phyloP scores from a whole-genome alignment of 1,140 invertebrate genomes.

The Caenorhabditis tropicalis region DNA sequence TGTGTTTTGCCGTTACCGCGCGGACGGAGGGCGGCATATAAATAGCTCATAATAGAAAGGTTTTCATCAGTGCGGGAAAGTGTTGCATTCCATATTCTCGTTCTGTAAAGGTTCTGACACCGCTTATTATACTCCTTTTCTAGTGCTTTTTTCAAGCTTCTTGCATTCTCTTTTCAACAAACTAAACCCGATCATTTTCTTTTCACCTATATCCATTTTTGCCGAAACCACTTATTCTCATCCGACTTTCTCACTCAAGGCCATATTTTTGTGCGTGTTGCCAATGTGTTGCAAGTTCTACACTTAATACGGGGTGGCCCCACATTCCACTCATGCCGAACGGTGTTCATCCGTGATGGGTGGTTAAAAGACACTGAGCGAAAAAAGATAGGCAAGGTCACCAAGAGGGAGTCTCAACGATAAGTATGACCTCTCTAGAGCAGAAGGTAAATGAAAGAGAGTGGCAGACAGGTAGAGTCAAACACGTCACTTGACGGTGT shows the following conservation, averaged over 20 bases:
- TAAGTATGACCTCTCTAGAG: slow-evolving; percentile 35
- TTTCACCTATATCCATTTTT: not conserved
- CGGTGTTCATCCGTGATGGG: slow-evolving; percentile 32
- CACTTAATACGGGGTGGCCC: not conserved
- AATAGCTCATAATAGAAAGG: too few relatives aligned
- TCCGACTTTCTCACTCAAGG: not conserved
- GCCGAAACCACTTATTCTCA: slow-evolving; percentile 7
- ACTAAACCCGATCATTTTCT: not conserved
- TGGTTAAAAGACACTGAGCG: slow-evolving; percentile 2
- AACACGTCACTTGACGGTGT: slow-evolving; percentile 38
- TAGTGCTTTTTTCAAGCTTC: not conserved
- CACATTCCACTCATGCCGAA: slow-evolving; percentile 37
- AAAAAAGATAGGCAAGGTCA: slow-evolving; percentile 18
- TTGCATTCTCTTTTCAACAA: not conserved
- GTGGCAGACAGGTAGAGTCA: slow-evolving; percentile 35
- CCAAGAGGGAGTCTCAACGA: not conserved
- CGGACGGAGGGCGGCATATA: not conserved
- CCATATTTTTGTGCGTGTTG: slow-evolving; percentile 1
- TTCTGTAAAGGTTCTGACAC: too few relatives aligned
- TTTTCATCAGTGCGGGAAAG: too few relatives aligned
- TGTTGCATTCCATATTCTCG: too few relatives aligned
- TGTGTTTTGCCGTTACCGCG: not conserved
- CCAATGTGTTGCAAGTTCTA: slow-evolving; percentile 15
- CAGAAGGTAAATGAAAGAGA: slow-evolving; percentile 32
- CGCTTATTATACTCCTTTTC: too few relatives aligned